Evolutionary conservation across 2,888 invertebrate genomes (phyloP), one percentile per base, ranked within the genome.

Genomic region (Ormyrus nitidulus): DNA sequence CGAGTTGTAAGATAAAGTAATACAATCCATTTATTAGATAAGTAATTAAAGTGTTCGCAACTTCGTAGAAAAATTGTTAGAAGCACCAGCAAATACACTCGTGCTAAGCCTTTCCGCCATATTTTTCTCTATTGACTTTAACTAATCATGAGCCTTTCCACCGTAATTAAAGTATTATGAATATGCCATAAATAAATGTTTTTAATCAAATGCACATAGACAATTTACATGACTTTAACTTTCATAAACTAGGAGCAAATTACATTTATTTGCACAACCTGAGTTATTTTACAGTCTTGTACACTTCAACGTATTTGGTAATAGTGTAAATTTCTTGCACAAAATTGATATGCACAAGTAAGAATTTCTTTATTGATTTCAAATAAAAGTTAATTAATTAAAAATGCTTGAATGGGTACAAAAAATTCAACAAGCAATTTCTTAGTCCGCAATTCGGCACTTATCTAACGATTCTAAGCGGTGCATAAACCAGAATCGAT

Each of bases 151-250:
- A 44, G 11, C 56, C 58, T 74, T 49, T 54, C 49, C 58, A 49
- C 65, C 58, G 11, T 66, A 58, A 66, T 74, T 66, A 74, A n/a
- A 65, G 69, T 46, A 44, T 69, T 13, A 69, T 56, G 46, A 44
- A n/a, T n/a, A 9, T 8, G 7, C 49, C 46, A 54, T 44, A 8
- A 68, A 68, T 68, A 68, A 68, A 68, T 34, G 54, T 34, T 68
- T 68, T 34, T 10, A 34, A 54, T 54, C 54, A 44, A 54, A 34
- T 11, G 54, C 44, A 54, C 54, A 68, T 68, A 68, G 44, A 44
- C n/a, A 68, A 68, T n/a, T 54, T 44, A n/a, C 53, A 64, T 46
- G 69, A 34, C 7, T 56, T 56, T 9, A 56, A 65, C 11, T 13
- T n/a, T 54, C 44, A 54, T n/a, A 13, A 62, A 13, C 53, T 7